phyloP scores from a whole-genome alignment of 2,888 invertebrate genomes.

The Anorthoa munda region DNA sequence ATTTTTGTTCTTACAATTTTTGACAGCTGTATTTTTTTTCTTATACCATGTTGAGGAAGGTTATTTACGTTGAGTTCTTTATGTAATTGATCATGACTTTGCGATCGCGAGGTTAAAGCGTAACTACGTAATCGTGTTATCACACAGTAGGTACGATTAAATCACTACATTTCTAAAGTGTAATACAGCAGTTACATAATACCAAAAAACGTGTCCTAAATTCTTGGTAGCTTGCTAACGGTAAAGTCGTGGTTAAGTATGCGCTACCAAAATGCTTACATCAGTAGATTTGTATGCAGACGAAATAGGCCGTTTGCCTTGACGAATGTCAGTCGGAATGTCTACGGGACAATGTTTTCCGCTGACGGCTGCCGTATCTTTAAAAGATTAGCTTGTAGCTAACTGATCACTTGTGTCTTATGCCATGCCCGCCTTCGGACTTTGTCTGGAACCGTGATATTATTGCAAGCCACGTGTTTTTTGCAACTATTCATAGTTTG shows the following conservation, averaged over 20 bases:
- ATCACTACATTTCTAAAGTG: constrained; percentile 21
- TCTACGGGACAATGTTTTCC: constrained; percentile 63
- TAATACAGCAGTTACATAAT: constrained; percentile 21
- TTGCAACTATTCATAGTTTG: constrained; percentile 1
- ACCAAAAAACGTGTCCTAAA: constrained; percentile 45
- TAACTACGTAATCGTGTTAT: constrained; percentile 40
- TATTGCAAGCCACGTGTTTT: constrained; percentile 8
- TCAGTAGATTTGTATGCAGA: constrained; percentile 54
- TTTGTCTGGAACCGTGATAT: not conserved
- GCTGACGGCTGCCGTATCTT: constrained; percentile 60
- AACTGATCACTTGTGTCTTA: constrained; percentile 52
- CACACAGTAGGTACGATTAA: constrained; percentile 15
- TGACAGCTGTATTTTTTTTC: constrained; percentile 52
- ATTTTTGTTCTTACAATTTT: constrained; percentile 57
- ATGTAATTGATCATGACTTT: constrained; percentile 52
- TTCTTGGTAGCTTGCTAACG: constrained; percentile 32
- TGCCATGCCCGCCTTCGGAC: constrained; percentile 43
- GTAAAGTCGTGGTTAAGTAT: constrained; percentile 50
- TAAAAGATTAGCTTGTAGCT: constrained; percentile 62
- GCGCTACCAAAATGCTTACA: constrained; percentile 53
- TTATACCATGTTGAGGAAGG: constrained; percentile 47
- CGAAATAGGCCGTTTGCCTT: constrained; percentile 60
- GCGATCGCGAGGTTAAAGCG: constrained; percentile 41
- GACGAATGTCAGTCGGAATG: constrained; percentile 62
- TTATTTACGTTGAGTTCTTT: constrained; percentile 37